Percentiles rank a stretch among this genome's conserved stretches.
Conservation (phyloP, 2,888 invertebrate species). For the Pinctada fucata region DNA sequence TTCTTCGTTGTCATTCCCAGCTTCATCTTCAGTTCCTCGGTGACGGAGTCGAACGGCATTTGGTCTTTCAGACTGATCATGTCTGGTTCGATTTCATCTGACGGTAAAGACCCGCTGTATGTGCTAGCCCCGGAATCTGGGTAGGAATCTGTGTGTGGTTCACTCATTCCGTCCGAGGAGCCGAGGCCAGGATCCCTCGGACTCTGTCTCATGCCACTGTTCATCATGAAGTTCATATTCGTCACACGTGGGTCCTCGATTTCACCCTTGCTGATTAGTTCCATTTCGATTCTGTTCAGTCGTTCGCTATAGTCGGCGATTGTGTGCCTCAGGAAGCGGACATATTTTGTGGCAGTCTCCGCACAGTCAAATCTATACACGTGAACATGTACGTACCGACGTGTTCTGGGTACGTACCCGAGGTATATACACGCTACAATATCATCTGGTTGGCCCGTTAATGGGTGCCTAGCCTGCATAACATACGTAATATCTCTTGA, state of each 20-base stretch:
- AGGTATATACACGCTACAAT: conserved; percentile 95
- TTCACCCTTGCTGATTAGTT: conserved; percentile 65
- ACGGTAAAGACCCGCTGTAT: conserved; percentile 50
- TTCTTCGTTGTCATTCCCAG: conserved; percentile 76
- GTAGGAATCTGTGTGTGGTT: conserved; percentile 54
- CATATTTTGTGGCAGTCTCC: conserved; percentile 92
- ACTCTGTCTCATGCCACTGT: conserved; percentile 20
- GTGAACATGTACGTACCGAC: conserved; percentile 96
- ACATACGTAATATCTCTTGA: conserved; percentile 88
- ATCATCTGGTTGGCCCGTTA: conserved; percentile 86
- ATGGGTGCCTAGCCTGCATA: conserved; percentile 83
- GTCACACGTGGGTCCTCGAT: conserved; percentile 55
- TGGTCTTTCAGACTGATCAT: conserved; percentile 63
- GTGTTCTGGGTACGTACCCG: conserved; percentile 94
- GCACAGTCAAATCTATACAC: conserved; percentile 96
- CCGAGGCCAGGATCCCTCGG: conserved; percentile 35
- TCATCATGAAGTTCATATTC: background rate
- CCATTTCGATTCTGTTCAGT: conserved; percentile 86
- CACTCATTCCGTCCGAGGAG: conserved; percentile 55
- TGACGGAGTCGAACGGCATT: conserved; percentile 89
- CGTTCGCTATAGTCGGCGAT: conserved; percentile 89
- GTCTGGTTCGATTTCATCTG: conserved; percentile 67
- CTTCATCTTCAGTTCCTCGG: conserved; percentile 91
- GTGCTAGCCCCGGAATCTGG: conserved; percentile 63
- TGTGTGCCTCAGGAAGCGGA: conserved; percentile 89